A percentile compares a stretch with the other conserved stretches of the same genome.
Conservation (phyloP, 2,888 invertebrate genomes). For the Peribatodes rhomboidaria region DNA sequence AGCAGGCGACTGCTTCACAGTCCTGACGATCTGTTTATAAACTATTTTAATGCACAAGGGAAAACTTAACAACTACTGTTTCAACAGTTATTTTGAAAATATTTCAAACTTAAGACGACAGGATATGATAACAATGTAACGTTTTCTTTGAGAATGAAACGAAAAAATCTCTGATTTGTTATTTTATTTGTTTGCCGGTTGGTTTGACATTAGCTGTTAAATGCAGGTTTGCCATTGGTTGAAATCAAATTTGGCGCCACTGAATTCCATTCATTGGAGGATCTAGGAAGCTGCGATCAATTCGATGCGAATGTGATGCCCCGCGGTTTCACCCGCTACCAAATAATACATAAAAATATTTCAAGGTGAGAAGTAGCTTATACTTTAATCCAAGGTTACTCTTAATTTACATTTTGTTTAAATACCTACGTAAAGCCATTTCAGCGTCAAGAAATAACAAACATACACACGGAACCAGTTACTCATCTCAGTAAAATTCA, state of each 20-base stretch:
- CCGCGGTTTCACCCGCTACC: too few relatives aligned
- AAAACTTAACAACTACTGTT: slow-evolving; percentile 60
- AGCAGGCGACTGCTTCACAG: slow-evolving; percentile 50
- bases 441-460: too few relatives aligned
- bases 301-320: neutral
- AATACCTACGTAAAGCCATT: too few relatives aligned
- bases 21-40: slow-evolving; percentile 54
- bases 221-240: slow-evolving; percentile 69
- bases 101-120: slow-evolving; percentile 58
- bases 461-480: too few relatives aligned
- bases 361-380: too few relatives aligned
- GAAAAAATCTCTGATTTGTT: slow-evolving; percentile 33
- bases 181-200: slow-evolving; percentile 41
- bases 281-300: slow-evolving; percentile 64
- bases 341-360: too few relatives aligned
- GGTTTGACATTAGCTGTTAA: slow-evolving; percentile 65
- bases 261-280: slow-evolving; percentile 59
- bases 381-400: too few relatives aligned
- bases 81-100: slow-evolving; percentile 72
- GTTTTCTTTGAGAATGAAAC: slow-evolving; percentile 60
- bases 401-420: too few relatives aligned
- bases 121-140: slow-evolving; percentile 62
- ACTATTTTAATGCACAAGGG: slow-evolving; percentile 51
- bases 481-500: too few relatives aligned
- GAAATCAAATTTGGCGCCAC: slow-evolving; percentile 72